Base-by-base conservation (phyloP, 2,113 vertebrate species). In the Solea solea region DNA sequence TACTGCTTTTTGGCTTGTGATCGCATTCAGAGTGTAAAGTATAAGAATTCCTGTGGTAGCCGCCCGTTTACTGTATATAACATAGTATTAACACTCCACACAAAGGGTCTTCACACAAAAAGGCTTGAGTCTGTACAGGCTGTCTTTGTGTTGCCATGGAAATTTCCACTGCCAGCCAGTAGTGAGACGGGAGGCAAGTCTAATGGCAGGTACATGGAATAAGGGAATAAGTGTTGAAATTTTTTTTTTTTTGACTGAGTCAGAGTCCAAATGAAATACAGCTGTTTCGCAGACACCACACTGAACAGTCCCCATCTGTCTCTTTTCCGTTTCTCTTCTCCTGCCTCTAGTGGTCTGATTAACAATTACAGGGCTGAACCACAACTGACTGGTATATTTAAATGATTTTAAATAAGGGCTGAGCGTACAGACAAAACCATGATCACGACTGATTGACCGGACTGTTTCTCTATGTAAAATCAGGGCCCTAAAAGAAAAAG, bases 241-340 rank as follows among this genome's bases (percentile, higher is more conserved):
- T 72, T 84, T 57, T 25, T 49, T 50, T 74, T 84, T 60, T 85
- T 77, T 89, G 48, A 78, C 82, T 77, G 45, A 85, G 75, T 88
- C 87, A 72, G 82, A 88, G 76, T 84, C 76, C 72, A 91, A 91
- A 93, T 91, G 73, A 91, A 93, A 85, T 87, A 87, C 92, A 93
- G 90, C 90, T 92, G 91, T 86, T 90, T 80, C 74, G 83, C 80
- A 86, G 74, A 82, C 86, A 78, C 77, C 72, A 13, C 54, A 82
- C 57, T 81, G 57, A 65, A 76, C 69, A 5, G 45, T 13, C 45
- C 34, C 45, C 45, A 48, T 48, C 45, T 10, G 34, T 34, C 3
- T 34, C 12, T 4, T 46, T 12, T 46, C 11, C 9, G 45, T 34
- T 34, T 48, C 4, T 72, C 13, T 70, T 62, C 62, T 56, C 67